A percentile compares a stretch with the other conserved stretches of the same genome.
phyloP scores from a whole-genome alignment of 2,113 vertebrate species.

The Myodes glareolus region DNA sequence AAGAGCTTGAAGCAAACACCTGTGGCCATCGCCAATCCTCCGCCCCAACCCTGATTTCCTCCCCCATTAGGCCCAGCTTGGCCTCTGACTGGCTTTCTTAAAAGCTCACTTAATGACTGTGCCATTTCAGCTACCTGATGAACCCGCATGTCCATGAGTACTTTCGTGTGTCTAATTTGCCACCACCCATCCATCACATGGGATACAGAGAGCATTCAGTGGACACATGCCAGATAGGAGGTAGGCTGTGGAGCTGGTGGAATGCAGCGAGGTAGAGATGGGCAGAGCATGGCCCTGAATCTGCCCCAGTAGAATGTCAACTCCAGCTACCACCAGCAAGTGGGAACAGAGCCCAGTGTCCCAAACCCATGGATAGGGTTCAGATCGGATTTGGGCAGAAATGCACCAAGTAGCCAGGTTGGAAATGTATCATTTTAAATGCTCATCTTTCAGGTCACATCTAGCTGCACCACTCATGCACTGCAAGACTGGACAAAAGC shows the following conservation, averaged over 20 bases:
- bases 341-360: fast-evolving
- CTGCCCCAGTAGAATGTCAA: neutral
- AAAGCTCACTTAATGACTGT: neutral
- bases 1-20: neutral
- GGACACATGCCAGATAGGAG: neutral
- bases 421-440: neutral
- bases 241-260: fast-evolving
- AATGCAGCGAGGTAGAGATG: no score
- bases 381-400: neutral
- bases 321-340: fast-evolving
- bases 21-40: neutral
- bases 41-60: neutral
- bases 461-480: fast-evolving
- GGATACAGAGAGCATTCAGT: neutral
- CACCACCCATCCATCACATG: neutral
- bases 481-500: neutral
- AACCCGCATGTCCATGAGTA: no score
- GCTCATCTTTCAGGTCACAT: neutral
- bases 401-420: fast-evolving
- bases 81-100: neutral
- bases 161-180: neutral
- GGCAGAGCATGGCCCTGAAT: neutral
- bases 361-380: neutral
- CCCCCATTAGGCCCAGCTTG: neutral
- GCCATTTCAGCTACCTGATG: neutral